Base-by-base conservation (phyloP, 2,888 invertebrate species). In the Acleris holmiana region DNA sequence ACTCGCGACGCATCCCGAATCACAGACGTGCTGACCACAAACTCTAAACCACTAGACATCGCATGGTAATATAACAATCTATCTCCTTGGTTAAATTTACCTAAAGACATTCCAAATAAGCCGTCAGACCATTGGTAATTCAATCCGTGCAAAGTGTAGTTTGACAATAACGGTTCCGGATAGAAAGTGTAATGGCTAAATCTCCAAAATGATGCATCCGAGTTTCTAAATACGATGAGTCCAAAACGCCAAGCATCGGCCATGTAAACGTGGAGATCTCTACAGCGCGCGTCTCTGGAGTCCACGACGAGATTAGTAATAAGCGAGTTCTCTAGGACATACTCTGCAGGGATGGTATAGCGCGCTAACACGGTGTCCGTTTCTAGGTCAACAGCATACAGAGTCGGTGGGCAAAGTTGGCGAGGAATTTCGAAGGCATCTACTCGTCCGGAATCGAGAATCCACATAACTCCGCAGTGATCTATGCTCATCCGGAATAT, bases 61-160 rank as follows among this genome's bases (percentile, higher is more conserved):
- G 97, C 94, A 81, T 97, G 97, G 77, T 96, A 97, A 79, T 95
- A 97, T 2, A 97, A 78, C 0, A 94, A 93, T 49, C 96, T 93
- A 71, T 97, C 95, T 15, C 93, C 86, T 13, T 86, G 81, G 6
- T 88, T 80, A 71, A 87, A 88, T 67, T 94, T 94, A 25, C 95
- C 95, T 58, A 96, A 81, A 0, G 96, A 95, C 85, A 96, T 91
- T 0, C 96, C 96, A 73, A 97, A 97, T 4, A 97, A 87, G 0
- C 97, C 97, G 73, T 97, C 97, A 2, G 95, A 93, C 97, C 97
- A 97, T 74, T 96, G 96, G 76, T 96, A 97, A 71, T 95, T 95
- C 8, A 97, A 76, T 15, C 95, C 96, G 69, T 96, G 95, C 6
- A 97, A 82, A 65, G 95, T 95, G 77, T 96, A 97, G 74, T 95